phyloP scores from a whole-genome alignment of 2,888 invertebrate genomes.

The Melangyna quadrimaculata region DNA sequence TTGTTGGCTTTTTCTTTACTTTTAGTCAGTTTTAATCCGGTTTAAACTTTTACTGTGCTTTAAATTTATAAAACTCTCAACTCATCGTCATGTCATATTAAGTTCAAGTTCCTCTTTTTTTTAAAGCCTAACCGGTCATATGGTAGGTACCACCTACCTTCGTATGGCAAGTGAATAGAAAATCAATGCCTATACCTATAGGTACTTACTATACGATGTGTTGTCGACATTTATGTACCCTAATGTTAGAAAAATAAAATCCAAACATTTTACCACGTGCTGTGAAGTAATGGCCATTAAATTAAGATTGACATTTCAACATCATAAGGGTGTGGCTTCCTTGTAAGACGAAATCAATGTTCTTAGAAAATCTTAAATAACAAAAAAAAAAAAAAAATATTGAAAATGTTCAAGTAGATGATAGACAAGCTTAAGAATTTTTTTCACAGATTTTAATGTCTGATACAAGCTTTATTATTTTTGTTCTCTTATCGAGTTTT shows the following conservation, averaged over 20 bases:
- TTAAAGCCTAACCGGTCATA: no score
- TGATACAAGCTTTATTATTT: no score
- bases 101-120: no score
- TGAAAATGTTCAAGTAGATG: neutral
- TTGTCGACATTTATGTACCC: neutral
- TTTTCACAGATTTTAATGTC: neutral
- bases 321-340: slow-evolving; percentile 3
- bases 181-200: neutral
- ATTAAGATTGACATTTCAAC: slow-evolving; percentile 12
- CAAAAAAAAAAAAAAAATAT: neutral
- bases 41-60: no score
- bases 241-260: neutral
- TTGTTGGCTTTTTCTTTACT: no score
- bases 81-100: no score
- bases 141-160: no score
- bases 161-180: neutral
- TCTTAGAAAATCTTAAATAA: neutral
- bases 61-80: no score
- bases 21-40: no score
- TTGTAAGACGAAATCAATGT: neutral
- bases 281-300: slow-evolving; percentile 8
- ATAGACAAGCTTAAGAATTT: neutral
- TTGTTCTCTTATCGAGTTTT: no score
- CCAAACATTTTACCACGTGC: neutral
- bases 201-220: no score